These are phyloP conservation scores for Tachyglossus aculeatus DNA, from an alignment of 2,797 vertebrate species.

Conservation along the genomic window DNA sequence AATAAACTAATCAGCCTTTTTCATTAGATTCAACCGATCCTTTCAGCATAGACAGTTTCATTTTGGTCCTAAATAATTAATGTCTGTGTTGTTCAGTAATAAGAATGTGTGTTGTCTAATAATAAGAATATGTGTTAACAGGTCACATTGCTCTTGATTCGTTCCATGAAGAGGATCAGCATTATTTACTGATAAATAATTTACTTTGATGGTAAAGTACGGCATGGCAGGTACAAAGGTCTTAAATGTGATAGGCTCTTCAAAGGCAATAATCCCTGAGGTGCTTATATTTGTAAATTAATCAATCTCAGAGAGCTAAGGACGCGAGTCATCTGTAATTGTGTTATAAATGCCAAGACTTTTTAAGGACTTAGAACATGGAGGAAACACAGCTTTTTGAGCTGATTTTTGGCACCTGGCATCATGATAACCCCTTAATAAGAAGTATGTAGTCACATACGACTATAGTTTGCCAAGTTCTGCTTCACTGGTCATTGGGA, in stretches of 20 bases:
- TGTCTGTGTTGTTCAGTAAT: too few relatives aligned
- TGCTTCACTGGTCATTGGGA: constrained; percentile 73
- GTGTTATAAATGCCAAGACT: constrained; percentile 65
- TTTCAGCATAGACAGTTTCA: constrained; percentile 61
- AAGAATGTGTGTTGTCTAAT: constrained; percentile 56
- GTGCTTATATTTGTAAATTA: constrained; percentile 75
- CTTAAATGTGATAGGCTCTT: constrained; percentile 60
- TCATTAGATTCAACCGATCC: constrained; percentile 46
- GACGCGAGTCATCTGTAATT: constrained; percentile 57
- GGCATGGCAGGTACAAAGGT: constrained; percentile 66
- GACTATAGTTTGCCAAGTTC: constrained; percentile 64
- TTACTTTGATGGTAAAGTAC: constrained; percentile 71
- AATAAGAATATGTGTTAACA: constrained; percentile 62
- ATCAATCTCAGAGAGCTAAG: constrained; percentile 60
- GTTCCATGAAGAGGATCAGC: constrained; percentile 45
- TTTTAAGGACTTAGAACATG: constrained; percentile 64
- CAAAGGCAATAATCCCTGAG: constrained; percentile 64
- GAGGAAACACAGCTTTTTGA: constrained; percentile 68
- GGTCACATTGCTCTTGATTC: constrained; percentile 58
- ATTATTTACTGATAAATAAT: constrained; percentile 67
- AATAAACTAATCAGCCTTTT: constrained; percentile 46
- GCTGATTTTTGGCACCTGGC: constrained; percentile 58
- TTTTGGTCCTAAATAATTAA: too few relatives aligned
- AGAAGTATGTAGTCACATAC: constrained; percentile 59
- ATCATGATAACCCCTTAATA: constrained; percentile 63